Evolutionary conservation across 2,797 vertebrate genomes (phyloP).

Genomic region (Platyrinchus mystaceus): DNA sequence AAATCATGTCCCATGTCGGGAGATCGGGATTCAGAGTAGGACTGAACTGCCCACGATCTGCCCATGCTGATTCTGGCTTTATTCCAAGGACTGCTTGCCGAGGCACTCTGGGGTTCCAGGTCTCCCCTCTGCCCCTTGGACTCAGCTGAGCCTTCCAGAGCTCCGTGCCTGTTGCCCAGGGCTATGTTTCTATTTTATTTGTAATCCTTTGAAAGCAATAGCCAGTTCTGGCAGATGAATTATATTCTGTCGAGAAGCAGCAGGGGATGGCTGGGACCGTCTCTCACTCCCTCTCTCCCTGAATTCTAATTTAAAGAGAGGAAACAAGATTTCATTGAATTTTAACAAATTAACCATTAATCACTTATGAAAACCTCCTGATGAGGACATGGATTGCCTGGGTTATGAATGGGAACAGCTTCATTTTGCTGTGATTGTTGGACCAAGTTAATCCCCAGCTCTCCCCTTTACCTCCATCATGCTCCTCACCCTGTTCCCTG

Average conservation of each 20-base stretch:
- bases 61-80: background rate
- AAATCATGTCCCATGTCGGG: background rate
- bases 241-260: conserved; percentile 57
- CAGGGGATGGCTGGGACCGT: conserved; percentile 45
- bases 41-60: background rate
- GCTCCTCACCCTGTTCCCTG: background rate
- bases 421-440: conserved; percentile 43
- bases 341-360: conserved; percentile 71
- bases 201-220: conserved; percentile 57
- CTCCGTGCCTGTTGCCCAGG: background rate
- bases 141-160: conserved; percentile 8
- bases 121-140: conserved; percentile 15
- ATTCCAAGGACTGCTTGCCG: background rate
- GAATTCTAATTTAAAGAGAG: conserved; percentile 66
- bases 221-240: conserved; percentile 64
- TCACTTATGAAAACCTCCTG: conserved; percentile 67
- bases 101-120: background rate
- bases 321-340: conserved; percentile 69
- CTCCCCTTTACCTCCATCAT: background rate
- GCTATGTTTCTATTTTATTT: conserved; percentile 58
- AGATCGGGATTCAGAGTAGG: background rate
- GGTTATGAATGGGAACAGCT: conserved; percentile 56
- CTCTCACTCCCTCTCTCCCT: conserved; percentile 35
- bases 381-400: conserved; percentile 51
- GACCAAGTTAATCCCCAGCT: conserved; percentile 24